Conservation (phyloP, 2,888 invertebrate species). For the Acrobasis repandana region DNA sequence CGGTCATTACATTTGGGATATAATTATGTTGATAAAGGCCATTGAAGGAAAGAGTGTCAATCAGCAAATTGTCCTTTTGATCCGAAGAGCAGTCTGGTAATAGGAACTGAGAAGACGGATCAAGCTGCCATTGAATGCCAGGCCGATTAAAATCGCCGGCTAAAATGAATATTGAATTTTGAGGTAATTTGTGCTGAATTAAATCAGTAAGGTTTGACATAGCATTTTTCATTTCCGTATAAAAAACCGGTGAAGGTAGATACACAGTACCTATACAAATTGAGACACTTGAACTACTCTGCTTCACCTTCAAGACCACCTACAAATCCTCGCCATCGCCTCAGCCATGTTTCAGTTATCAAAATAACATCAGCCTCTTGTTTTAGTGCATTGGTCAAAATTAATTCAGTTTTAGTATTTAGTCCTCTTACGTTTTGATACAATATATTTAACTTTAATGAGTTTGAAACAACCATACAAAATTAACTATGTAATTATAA, state of each 20-base stretch:
- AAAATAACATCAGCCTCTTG: background rate
- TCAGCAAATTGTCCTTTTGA: background rate
- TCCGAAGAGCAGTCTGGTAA: background rate
- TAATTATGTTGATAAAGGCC: background rate
- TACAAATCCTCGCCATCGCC: conserved; percentile 3
- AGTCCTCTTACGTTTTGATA: too few species aligned
- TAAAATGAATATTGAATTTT: background rate
- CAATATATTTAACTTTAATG: background rate
- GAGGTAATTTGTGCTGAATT: conserved; percentile 7
- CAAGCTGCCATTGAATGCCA: background rate
- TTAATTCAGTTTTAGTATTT: too few species aligned
- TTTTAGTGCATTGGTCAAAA: background rate
- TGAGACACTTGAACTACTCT: background rate
- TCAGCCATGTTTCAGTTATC: background rate
- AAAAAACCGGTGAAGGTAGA: conserved; percentile 6
- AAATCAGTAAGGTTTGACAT: background rate
- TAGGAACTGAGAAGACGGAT: background rate
- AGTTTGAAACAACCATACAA: background rate
- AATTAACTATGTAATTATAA: background rate
- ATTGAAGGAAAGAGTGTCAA: background rate
- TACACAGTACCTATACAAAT: background rate
- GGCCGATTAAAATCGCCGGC: too few species aligned
- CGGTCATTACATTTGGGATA: background rate
- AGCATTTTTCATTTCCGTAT: background rate
- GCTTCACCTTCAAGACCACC: background rate